Conservation (phyloP, 2,113 vertebrate genomes). For the Haemorhous mexicanus region DNA sequence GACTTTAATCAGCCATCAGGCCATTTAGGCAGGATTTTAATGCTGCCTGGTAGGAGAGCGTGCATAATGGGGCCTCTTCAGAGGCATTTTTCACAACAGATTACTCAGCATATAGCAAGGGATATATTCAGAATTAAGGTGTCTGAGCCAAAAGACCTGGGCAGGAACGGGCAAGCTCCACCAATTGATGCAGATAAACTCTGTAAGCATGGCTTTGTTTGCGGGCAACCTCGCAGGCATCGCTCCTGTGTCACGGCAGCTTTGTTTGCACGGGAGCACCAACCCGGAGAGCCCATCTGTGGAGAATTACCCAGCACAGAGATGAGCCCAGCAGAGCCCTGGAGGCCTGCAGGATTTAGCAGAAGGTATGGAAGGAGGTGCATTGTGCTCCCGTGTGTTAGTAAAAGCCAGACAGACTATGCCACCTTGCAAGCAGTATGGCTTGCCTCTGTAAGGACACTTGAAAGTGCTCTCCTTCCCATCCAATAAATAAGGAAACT, state of each 20-base stretch:
- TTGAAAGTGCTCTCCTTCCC: neutral
- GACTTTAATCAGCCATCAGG: conserved; percentile 36
- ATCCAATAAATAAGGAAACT: neutral
- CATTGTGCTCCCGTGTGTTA: neutral
- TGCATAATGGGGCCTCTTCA: conserved; percentile 28
- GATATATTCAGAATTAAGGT: conserved; percentile 54
- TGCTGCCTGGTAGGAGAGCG: conserved; percentile 30
- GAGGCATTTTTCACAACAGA: conserved; percentile 48
- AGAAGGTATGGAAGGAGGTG: neutral
- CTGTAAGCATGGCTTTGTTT: conserved; percentile 19
- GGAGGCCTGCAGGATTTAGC: neutral
- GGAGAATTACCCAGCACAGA: neutral
- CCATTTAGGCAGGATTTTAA: conserved; percentile 16
- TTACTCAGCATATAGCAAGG: conserved; percentile 57
- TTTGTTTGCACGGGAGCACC: conserved; percentile 30
- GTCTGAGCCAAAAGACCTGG: conserved; percentile 57
- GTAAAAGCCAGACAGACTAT: neutral
- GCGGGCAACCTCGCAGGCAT: conserved; percentile 38
- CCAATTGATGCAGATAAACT: conserved; percentile 41
- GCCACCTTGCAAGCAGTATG: neutral
- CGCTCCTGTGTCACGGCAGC: conserved; percentile 37
- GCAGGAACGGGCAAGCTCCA: conserved; percentile 48
- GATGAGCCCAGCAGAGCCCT: neutral
- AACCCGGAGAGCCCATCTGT: neutral
- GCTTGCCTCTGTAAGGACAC: neutral